A percentile compares a stretch with the other conserved stretches of the same genome.
phyloP scores from a whole-genome alignment of 2,797 vertebrate genomes.

The Sebastes steindachneri region DNA sequence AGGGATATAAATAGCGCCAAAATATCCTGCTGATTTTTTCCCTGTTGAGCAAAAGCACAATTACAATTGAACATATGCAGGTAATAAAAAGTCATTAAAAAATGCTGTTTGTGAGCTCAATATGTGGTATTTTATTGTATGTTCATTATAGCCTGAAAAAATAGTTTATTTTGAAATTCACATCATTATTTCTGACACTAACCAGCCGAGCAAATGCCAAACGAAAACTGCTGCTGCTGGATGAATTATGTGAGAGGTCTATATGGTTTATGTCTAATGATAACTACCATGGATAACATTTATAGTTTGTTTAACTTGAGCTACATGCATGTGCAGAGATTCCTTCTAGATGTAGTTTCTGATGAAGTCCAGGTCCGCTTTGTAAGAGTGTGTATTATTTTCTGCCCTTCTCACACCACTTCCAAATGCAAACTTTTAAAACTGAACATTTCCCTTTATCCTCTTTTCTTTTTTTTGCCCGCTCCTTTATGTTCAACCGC shows the following conservation, averaged over 20 bases:
- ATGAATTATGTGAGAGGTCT: neutral
- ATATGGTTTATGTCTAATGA: neutral
- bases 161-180: neutral
- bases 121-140: conserved; percentile 1
- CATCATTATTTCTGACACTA: neutral
- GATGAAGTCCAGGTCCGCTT: neutral
- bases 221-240: neutral
- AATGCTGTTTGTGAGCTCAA: neutral
- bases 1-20: neutral
- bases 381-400: neutral
- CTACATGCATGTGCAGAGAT: neutral
- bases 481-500: neutral
- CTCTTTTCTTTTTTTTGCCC: neutral
- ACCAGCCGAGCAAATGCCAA: neutral
- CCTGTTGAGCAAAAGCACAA: neutral
- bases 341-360: neutral
- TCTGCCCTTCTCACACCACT: neutral
- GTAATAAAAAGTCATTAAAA: conserved; percentile 22
- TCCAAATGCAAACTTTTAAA: neutral
- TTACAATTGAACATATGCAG: neutral
- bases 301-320: neutral
- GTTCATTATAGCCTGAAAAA: neutral
- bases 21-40: neutral
- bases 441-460: conserved; percentile 1
- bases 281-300: neutral